Conservation (phyloP, 2,888 invertebrate genomes). For the Stegophylla sp. region DNA sequence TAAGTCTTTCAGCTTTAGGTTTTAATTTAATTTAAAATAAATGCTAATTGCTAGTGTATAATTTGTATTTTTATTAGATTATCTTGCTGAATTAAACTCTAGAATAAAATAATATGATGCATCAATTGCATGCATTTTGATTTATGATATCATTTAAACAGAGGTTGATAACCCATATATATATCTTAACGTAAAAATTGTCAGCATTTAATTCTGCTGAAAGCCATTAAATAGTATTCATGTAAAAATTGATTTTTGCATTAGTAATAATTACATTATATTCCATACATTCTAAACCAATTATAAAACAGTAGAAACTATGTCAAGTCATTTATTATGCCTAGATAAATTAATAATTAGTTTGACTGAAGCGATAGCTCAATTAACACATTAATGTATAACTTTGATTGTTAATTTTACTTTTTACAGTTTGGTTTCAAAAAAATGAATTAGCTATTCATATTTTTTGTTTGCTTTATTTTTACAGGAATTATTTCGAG, state of each 20-base stretch:
- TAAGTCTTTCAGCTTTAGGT: background rate
- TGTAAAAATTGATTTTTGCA: constrained; percentile 5
- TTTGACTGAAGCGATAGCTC: background rate
- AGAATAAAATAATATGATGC: background rate
- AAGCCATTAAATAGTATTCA: constrained; percentile 6
- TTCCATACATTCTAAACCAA: constrained; percentile 5
- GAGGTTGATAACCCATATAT: constrained; percentile 1
- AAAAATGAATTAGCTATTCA: constrained; percentile 36
- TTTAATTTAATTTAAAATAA: background rate
- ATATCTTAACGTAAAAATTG: background rate
- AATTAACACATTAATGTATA: constrained; percentile 28
- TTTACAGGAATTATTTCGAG: constrained; percentile 59
- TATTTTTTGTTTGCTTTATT: constrained; percentile 53
- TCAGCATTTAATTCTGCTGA: constrained; percentile 17
- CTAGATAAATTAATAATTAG: constrained; percentile 13
- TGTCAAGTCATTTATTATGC: constrained; percentile 6
- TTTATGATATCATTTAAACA: background rate
- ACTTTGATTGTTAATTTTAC: constrained; percentile 3
- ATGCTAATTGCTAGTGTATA: background rate
- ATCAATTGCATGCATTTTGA: background rate
- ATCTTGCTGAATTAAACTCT: background rate
- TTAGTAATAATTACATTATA: background rate
- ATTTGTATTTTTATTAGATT: background rate
- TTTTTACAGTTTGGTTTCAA: constrained; percentile 39
- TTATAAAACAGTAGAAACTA: constrained; percentile 20